Base-by-base conservation (phyloP, 2,888 invertebrate genomes). In the Epinotia nisella region DNA sequence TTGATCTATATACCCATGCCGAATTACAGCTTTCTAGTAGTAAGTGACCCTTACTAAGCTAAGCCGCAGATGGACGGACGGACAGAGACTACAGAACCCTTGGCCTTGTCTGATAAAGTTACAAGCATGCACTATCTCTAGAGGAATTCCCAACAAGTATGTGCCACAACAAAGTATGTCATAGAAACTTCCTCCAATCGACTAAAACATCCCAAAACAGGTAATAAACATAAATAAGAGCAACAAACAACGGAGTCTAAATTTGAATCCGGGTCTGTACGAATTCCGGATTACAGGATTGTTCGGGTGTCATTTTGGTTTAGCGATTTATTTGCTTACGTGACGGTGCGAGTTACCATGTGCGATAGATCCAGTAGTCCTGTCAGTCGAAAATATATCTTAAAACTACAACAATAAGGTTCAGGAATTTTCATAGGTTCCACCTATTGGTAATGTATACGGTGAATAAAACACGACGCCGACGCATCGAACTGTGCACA, bases 251-350 rank as follows among this genome's bases (percentile, higher is more conserved):
- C 79, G 83, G 85, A 86, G 78, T 78, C 64, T 78, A 75, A 74
- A 81, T 81, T 80, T 79, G 81, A 83, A 85, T 81, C 81, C 83
- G 71, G 64, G 66, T 78, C 78, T 78, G 84, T 82, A 81, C 79
- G 81, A 80, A 80, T 79, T 78, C 70, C 79, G 85, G 87, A 86
- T 90, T 87, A 87, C 75, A 77, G 87, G 88, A 85, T 86, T 87
- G 84, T 82, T 78, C 82, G 82, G 82, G 82, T 82, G 78, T 87
- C 86, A 85, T 88, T 88, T 86, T 78, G 84, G 80, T 81, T 84
- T 83, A 80, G 80, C 85, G 82, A 87, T 89, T 88, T 89, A 88
- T 89, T 88, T 85, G 84, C 75, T 75, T 58, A 45, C 55, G 55
- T 68, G 35, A 51, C 49, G 49, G 58, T 62, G 68, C 41, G 41